Evolutionary conservation across 2,888 invertebrate genomes (phyloP).

Genomic region (Hemistola chrysoprasaria): DNA sequence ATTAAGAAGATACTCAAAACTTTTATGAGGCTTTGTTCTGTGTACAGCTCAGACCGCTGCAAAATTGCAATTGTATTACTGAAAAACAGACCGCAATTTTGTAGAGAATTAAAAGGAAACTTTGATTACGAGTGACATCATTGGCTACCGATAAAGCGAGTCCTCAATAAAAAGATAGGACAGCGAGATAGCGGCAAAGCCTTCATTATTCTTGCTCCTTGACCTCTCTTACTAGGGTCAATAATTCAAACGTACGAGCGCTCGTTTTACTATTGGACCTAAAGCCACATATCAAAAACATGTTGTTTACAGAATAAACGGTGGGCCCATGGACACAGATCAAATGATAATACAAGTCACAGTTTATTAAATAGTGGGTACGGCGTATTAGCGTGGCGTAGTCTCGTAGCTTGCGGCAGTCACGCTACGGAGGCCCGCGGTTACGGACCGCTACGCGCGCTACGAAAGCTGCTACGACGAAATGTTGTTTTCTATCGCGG

Average conservation of each 20-base stretch:
- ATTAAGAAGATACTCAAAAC: too few species aligned
- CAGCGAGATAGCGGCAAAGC: slow-evolving; percentile 15
- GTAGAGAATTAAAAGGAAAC: too few species aligned
- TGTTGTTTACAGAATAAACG: slow-evolving; percentile 71
- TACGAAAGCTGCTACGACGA: slow-evolving; percentile 51
- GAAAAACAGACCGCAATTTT: too few species aligned
- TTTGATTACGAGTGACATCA: slow-evolving; percentile 7
- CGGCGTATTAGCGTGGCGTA: slow-evolving; percentile 10
- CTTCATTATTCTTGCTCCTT: slow-evolving; percentile 28
- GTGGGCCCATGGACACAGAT: too few species aligned
- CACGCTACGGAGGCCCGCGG: slow-evolving; percentile 61
- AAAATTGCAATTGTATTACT: too few species aligned
- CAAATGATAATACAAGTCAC: neutral
- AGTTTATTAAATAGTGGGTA: slow-evolving; percentile 18
- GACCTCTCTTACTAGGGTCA: slow-evolving; percentile 12
- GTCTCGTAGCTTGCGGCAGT: slow-evolving; percentile 63
- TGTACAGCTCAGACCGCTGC: too few species aligned
- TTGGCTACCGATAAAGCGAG: slow-evolving; percentile 9
- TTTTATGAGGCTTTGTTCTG: too few species aligned
- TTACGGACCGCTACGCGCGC: slow-evolving; percentile 58
- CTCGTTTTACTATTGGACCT: slow-evolving; percentile 49
- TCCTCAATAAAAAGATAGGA: slow-evolving; percentile 19
- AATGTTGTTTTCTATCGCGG: slow-evolving; percentile 66
- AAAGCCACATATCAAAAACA: slow-evolving; percentile 50
- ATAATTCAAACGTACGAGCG: slow-evolving; percentile 18